Evolutionary conservation across 2,888 invertebrate species (phyloP), one percentile per base, ranked within the genome.

Genomic region (Mayetiola destructor): DNA sequence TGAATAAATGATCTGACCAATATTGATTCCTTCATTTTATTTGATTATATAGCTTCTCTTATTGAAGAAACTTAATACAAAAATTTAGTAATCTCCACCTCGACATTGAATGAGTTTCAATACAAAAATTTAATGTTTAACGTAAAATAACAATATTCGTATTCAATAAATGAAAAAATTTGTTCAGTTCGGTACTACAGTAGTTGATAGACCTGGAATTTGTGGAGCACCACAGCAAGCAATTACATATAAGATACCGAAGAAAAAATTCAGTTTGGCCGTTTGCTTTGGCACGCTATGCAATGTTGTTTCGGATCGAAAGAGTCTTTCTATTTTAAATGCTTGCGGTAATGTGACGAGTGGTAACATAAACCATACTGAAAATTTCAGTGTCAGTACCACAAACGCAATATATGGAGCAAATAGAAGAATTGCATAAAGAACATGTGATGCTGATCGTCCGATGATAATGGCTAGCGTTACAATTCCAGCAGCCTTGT

Each of bases 391-490:
- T 6, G 89, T 84, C 59, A 86, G 81, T 21, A 93, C 88, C 58
- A 89, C 84, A 72, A 94, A 88, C 70, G 88, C 80, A 58, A 91
- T 85, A 66, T 94, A 95, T 1, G 95, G 95, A 53, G 85, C 82
- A 68, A 95, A 95, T 21, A 95, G 73, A 61, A 95, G 76, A 73
- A 90, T 81, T 57, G 90, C 89, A 73, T 91, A 95, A 23, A 95
- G 75, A 60, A 93, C 81, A 72, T 93, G 91, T 6, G 95, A 94
- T 60, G 88, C 86, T 37, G 90, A 90, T 66, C 84, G 84, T 21
- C 95, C 95, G 62, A 95, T 84, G 57, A 94, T 73, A 66, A 95
- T 94, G n/a, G 95, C 93, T 64, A 95, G 73, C 16, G 95, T 96
- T 0, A 95, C 91, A 65, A 94, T 93, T 61, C 93, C 93, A 54